phyloP scores from a whole-genome alignment of 2,888 invertebrate species.

The Acrobasis repandana region DNA sequence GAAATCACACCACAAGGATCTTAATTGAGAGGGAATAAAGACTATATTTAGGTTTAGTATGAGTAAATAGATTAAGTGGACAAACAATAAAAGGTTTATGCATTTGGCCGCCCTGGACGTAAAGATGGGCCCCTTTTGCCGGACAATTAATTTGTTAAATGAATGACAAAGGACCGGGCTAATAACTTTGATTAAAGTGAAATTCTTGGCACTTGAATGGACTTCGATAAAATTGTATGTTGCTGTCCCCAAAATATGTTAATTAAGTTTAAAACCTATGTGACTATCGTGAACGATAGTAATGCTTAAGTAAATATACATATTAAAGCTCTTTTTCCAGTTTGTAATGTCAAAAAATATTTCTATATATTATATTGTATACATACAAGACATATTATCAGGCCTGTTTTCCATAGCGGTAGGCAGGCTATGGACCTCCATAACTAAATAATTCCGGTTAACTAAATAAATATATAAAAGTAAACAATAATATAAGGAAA shows the following conservation, averaged over 20 bases:
- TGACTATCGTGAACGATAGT: too few relatives aligned
- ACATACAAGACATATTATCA: too few relatives aligned
- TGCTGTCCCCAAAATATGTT: too few relatives aligned
- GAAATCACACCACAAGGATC: background rate
- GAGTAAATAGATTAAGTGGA: background rate
- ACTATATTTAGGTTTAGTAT: background rate
- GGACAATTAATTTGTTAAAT: conserved; percentile 32
- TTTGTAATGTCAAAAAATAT: too few relatives aligned
- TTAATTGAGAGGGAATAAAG: background rate
- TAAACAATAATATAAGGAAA: background rate
- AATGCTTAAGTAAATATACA: too few relatives aligned
- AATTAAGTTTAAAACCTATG: too few relatives aligned
- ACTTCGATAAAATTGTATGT: background rate
- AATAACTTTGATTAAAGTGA: conserved; percentile 22
- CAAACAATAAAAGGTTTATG: conserved; percentile 20
- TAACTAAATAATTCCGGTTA: too few relatives aligned
- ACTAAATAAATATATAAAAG: background rate
- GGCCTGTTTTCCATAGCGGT: too few relatives aligned
- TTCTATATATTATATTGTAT: too few relatives aligned
- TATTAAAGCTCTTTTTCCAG: too few relatives aligned
- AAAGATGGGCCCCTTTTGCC: conserved; percentile 26
- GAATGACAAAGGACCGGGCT: conserved; percentile 20
- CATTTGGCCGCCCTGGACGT: conserved; percentile 9
- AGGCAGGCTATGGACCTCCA: too few relatives aligned
- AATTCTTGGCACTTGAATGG: background rate